Percentiles rank a stretch among this genome's conserved stretches.
These are phyloP conservation scores for Apamea anceps DNA, from an alignment of 2,888 invertebrate species.

Conservation along the genomic window DNA sequence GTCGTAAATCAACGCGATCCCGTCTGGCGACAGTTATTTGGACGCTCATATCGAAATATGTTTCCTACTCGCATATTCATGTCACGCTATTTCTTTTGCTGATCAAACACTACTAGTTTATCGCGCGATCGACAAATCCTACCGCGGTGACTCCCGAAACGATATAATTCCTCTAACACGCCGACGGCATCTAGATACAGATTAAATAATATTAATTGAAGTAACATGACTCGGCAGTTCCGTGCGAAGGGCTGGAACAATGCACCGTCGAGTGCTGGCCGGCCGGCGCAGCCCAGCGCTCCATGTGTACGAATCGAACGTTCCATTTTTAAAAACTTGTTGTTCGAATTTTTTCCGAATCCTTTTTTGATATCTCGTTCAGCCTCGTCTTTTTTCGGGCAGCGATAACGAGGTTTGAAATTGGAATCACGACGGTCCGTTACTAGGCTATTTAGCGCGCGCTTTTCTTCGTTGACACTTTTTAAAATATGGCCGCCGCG, in stretches of 20 bases:
- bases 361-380: slow-evolving; percentile 80
- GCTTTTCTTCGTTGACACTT: slow-evolving; percentile 79
- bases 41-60: slow-evolving; percentile 76
- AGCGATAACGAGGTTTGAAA: slow-evolving; percentile 87
- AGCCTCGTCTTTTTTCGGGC: slow-evolving; percentile 74
- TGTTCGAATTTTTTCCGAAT: slow-evolving; percentile 75
- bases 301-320: slow-evolving; percentile 67
- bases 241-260: slow-evolving; percentile 83
- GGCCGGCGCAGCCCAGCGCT: slow-evolving; percentile 54
- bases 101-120: slow-evolving; percentile 77
- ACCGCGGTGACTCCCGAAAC: slow-evolving; percentile 77
- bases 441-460: slow-evolving; percentile 82
- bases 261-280: slow-evolving; percentile 68
- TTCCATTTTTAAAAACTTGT: slow-evolving; percentile 75
- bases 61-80: slow-evolving; percentile 77
- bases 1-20: slow-evolving; percentile 78
- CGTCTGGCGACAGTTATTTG: slow-evolving; percentile 77
- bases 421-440: slow-evolving; percentile 84
- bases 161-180: slow-evolving; percentile 85
- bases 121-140: slow-evolving; percentile 81
- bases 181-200: slow-evolving; percentile 82
- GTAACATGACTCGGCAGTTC: slow-evolving; percentile 83
- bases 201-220: slow-evolving; percentile 89
- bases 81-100: slow-evolving; percentile 77
- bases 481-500: slow-evolving; percentile 74